Evolutionary conservation across 2,888 invertebrate species (phyloP), one percentile per base, ranked within the genome.

Genomic region (Megalurothrips usitatus): DNA sequence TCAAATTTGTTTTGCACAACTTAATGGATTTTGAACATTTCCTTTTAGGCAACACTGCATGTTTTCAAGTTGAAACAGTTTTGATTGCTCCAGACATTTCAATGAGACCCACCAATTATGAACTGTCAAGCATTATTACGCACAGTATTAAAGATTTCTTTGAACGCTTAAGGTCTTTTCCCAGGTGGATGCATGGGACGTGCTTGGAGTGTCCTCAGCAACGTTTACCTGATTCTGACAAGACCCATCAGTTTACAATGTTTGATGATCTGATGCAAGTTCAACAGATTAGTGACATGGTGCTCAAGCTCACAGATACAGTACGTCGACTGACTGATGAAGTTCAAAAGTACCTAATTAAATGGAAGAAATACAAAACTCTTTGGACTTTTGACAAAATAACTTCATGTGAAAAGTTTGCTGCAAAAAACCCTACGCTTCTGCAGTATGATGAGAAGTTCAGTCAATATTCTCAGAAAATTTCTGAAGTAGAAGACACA

Each of bases 121-220:
- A 97, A 86, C 90, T 96, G 58, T 93, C 93, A 86, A 94, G 93
- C 83, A 92, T 94, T 48, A 90, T 96, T 23, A 88, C 94, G 19
- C 91, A 92, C 84, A 92, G 92, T 84, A 90, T 94, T 23, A 92
- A 93, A 84, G 94, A 96, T 86, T 93, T 94, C 85, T 87, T 96
- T 1, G 92, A 93, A 83, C 91, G 93, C 82, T 86, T 95, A 10
- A 94, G 93, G 84, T 87, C 89, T 0, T 94, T 97, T 85, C 91
- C 93, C 0, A 92, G 97, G 12, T 97, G 97, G 97, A 94, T 95
- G 93, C 89, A 92, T 84, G 92, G 92, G 17, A 94, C 94, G 0
- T 97, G 96, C 85, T 85, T 94, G 0, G 90, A 92, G 68, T 94
- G 94, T 82, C 89, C 91, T 0, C 91, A 93, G 0, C 90, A 92